phyloP scores from a whole-genome alignment of 2,888 invertebrate species.

The Pyrrhia umbra region DNA sequence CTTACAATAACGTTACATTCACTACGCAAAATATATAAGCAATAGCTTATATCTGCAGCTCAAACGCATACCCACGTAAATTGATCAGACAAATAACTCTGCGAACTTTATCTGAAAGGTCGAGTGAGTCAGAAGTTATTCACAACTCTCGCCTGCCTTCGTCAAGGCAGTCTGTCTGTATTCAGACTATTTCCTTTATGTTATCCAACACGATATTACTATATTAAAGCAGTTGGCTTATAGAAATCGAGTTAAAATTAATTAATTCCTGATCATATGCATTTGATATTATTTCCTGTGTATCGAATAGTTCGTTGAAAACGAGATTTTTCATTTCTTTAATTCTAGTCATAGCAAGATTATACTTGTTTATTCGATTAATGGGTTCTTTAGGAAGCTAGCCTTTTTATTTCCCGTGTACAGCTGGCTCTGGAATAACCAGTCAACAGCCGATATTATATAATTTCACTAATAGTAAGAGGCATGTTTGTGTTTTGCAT shows the following conservation, averaged over 20 bases:
- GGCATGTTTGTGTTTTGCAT: too few species aligned
- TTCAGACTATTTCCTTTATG: constrained; percentile 52
- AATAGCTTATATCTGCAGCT: constrained; percentile 27
- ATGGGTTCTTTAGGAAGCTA: neutral
- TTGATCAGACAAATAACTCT: constrained; percentile 33
- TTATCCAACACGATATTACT: constrained; percentile 23
- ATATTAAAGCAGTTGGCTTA: constrained; percentile 19
- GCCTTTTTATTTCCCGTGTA: neutral
- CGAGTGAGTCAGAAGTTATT: constrained; percentile 40
- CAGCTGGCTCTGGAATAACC: neutral
- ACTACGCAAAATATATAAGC: constrained; percentile 20
- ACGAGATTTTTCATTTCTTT: neutral
- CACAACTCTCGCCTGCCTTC: constrained; percentile 42
- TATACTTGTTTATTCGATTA: neutral
- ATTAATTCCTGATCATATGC: constrained; percentile 24
- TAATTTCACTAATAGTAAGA: too few species aligned
- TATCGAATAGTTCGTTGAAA: neutral
- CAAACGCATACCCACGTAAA: neutral
- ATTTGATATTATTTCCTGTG: constrained; percentile 29
- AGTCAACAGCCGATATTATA: neutral
- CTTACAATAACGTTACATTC: neutral
- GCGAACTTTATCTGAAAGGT: constrained; percentile 42
- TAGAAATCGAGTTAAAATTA: constrained; percentile 12
- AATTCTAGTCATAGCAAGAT: neutral
- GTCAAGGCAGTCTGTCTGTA: constrained; percentile 34